Percentiles rank a stretch among this genome's conserved stretches.
Evolutionary conservation across 2,888 invertebrate genomes (phyloP).

Genomic region (Gari tellinella): DNA sequence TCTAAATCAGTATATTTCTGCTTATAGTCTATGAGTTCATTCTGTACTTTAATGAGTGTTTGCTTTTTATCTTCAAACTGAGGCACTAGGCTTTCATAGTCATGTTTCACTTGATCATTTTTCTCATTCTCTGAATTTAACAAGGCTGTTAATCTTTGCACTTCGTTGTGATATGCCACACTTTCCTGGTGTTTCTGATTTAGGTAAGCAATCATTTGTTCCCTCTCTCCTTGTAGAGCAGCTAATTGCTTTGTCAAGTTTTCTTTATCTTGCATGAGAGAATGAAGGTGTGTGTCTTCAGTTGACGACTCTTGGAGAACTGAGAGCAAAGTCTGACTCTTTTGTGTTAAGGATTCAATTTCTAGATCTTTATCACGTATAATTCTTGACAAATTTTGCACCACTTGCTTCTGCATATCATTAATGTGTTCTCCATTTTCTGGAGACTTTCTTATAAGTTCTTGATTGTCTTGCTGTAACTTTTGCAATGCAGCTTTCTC

Average conservation of each 20-base stretch:
- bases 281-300: constrained; percentile 65
- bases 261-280: constrained; percentile 79
- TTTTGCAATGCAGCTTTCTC: constrained; percentile 82
- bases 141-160: constrained; percentile 88
- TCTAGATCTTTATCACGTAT: constrained; percentile 85
- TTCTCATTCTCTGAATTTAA: constrained; percentile 72
- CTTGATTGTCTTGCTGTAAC: constrained; percentile 82
- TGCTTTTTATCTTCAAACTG: constrained; percentile 84
- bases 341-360: constrained; percentile 84
- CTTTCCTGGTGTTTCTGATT: constrained; percentile 94
- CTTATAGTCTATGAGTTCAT: constrained; percentile 82
- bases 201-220: constrained; percentile 85
- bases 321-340: constrained; percentile 82
- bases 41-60: constrained; percentile 81
- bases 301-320: constrained; percentile 80
- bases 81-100: constrained; percentile 80
- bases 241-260: constrained; percentile 87
- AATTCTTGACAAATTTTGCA: constrained; percentile 83
- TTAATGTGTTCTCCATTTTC: constrained; percentile 80
- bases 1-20: constrained; percentile 81
- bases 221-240: constrained; percentile 86
- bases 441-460: constrained; percentile 60
- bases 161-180: constrained; percentile 93
- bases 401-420: constrained; percentile 84
- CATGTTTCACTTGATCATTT: constrained; percentile 73